Conservation (phyloP, 1,140 invertebrate species). For the Scaptomyza montana region DNA sequence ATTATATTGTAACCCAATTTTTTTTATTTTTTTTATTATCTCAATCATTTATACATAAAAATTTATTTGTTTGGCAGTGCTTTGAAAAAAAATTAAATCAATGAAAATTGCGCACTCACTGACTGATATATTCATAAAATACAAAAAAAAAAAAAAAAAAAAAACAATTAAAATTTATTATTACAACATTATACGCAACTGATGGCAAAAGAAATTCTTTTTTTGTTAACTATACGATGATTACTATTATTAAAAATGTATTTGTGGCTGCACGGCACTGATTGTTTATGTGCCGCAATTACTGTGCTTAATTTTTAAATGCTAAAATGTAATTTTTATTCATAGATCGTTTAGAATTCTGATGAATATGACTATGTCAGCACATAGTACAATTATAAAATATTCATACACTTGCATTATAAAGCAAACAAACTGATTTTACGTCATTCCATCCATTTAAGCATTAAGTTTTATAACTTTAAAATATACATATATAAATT, state of each 20-base stretch:
- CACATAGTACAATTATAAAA: background rate
- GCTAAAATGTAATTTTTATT: background rate
- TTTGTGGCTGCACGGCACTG: background rate
- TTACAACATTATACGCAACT: constrained; percentile 24
- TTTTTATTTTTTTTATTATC: background rate
- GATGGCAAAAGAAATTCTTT: background rate
- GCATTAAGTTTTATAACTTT: constrained; percentile 31
- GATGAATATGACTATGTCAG: background rate
- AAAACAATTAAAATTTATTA: constrained; percentile 14
- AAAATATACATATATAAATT: background rate
- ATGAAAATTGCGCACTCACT: constrained; percentile 37
- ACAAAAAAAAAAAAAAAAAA: too few relatives aligned
- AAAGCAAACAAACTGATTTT: constrained; percentile 23
- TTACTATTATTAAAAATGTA: background rate
- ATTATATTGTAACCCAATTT: background rate
- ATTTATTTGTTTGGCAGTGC: constrained; percentile 60
- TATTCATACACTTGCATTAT: background rate
- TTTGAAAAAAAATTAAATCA: background rate
- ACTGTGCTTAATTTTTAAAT: background rate
- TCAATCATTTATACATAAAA: constrained; percentile 12
- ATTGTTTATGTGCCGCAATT: constrained; percentile 6
- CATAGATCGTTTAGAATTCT: background rate
- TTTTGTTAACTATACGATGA: background rate
- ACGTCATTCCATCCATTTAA: constrained; percentile 46
- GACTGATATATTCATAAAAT: constrained; percentile 61